Evolutionary conservation across 2,888 invertebrate genomes (phyloP).

Genomic region (Drosophila fungiperda): DNA sequence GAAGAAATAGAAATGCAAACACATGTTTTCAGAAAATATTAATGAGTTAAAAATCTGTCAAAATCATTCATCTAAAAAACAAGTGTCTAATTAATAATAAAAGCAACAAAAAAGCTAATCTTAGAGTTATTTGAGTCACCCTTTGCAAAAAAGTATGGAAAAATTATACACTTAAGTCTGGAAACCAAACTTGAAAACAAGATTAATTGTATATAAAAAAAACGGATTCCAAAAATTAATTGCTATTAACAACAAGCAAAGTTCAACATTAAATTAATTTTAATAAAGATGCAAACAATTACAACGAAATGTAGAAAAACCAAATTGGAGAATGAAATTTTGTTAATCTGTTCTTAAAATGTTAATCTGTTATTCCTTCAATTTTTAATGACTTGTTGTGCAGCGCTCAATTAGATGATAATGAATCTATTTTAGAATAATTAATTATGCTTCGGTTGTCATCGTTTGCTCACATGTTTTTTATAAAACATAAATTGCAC

Average conservation of each 20-base stretch:
- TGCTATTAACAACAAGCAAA: conserved; percentile 18
- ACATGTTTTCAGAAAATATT: too few species aligned
- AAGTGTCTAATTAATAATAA: too few species aligned
- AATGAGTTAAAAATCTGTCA: too few species aligned
- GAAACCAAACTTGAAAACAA: too few species aligned
- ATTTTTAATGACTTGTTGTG: conserved; percentile 52
- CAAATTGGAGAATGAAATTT: conserved; percentile 3
- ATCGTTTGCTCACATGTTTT: neutral
- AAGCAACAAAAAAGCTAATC: too few species aligned
- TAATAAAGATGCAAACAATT: conserved; percentile 13
- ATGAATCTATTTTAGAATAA: conserved; percentile 33
- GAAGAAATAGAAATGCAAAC: too few species aligned
- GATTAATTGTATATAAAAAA: neutral
- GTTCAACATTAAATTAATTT: conserved; percentile 18
- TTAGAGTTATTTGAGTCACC: too few species aligned
- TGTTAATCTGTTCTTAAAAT: conserved; percentile 9
- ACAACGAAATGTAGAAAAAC: conserved; percentile 2
- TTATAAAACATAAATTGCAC: neutral
- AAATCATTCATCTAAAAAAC: too few species aligned
- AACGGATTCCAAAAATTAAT: neutral
- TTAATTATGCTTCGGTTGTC: conserved; percentile 1
- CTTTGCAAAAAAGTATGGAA: too few species aligned
- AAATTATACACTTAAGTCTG: too few species aligned
- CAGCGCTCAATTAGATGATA: conserved; percentile 27
- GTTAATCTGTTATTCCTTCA: conserved; percentile 13